Evolutionary conservation across 2,113 vertebrate species (phyloP).

Genomic region (Actinemys pallida): DNA sequence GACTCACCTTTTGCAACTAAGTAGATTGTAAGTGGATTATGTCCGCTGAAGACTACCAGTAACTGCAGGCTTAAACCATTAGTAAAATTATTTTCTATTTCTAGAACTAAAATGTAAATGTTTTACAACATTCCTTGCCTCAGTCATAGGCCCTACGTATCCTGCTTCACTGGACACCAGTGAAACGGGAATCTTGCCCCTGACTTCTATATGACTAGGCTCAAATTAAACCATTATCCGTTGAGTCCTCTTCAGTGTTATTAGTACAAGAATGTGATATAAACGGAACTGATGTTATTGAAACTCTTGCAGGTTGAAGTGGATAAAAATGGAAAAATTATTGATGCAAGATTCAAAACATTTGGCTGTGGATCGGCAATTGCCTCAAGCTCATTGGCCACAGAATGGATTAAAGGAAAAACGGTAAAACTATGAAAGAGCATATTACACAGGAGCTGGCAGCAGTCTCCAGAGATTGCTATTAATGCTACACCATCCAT

Average conservation of each 20-base stretch:
- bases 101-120: background rate
- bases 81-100: background rate
- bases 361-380: slow-evolving; percentile 96
- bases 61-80: background rate
- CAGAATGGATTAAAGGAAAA: slow-evolving; percentile 98
- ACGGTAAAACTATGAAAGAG: slow-evolving; percentile 83
- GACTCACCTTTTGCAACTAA: background rate
- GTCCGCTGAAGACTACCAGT: background rate
- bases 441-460: background rate
- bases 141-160: background rate
- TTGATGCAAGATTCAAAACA: slow-evolving; percentile 93
- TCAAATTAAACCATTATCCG: background rate
- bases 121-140: background rate
- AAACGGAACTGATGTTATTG: rapidly evolving
- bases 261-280: background rate
- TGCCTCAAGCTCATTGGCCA: slow-evolving; percentile 93
- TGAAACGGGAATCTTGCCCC: background rate
- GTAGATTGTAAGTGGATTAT: background rate
- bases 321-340: slow-evolving; percentile 88
- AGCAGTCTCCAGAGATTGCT: background rate
- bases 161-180: background rate
- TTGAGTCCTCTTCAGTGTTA: background rate
- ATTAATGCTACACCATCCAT: background rate
- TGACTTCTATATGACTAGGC: background rate
- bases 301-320: slow-evolving; percentile 85